Evolutionary conservation across 2,113 vertebrate species (phyloP).

Genomic region (Grammomys dolichurus): DNA sequence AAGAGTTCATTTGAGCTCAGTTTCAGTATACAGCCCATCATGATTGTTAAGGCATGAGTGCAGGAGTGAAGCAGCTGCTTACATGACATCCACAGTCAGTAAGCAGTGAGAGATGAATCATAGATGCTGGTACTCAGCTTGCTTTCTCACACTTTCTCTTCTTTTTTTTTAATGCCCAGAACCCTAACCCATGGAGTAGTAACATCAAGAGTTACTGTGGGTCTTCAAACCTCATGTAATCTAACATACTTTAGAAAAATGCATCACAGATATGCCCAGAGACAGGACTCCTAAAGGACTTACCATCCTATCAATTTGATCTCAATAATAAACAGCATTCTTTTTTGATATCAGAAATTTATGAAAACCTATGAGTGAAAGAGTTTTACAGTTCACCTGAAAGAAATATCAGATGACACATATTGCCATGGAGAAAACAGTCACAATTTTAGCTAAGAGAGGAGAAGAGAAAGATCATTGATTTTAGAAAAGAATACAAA

Average conservation of each 20-base stretch:
- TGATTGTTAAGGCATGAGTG: no score
- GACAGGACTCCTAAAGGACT: background rate
- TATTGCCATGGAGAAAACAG: background rate
- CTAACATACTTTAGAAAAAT: background rate
- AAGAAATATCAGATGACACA: background rate
- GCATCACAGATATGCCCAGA: background rate
- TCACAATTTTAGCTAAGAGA: background rate
- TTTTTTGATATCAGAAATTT: background rate
- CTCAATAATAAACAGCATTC: background rate
- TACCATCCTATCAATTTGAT: background rate
- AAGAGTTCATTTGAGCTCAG: background rate
- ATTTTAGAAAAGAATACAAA: background rate
- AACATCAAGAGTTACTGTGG: no score
- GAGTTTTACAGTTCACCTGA: background rate
- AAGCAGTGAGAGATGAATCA: background rate
- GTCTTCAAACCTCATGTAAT: background rate
- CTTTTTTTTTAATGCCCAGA: background rate
- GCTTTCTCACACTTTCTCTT: background rate
- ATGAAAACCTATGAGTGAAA: background rate
- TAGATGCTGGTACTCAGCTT: no score
- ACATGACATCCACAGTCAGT: background rate
- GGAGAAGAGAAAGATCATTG: background rate
- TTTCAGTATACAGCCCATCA: background rate
- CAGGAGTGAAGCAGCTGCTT: no score
- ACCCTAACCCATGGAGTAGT: no score